Conservation (phyloP, 1,140 invertebrate genomes). For the Ostrea denselamellosa region DNA sequence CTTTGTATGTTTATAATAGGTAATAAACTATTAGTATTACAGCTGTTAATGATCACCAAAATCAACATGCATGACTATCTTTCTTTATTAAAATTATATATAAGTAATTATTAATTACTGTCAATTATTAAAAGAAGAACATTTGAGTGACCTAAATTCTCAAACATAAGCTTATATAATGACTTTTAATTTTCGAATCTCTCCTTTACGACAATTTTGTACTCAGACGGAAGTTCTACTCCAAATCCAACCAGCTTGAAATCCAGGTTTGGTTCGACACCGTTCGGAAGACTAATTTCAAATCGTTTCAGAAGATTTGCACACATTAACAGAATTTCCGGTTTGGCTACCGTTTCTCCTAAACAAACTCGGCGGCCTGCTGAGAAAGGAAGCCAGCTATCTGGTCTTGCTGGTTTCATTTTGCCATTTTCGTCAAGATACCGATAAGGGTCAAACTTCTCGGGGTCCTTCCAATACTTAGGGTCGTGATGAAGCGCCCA, state of each 20-base stretch:
- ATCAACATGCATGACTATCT: too few species aligned
- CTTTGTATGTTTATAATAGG: too few species aligned
- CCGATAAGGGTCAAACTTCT: constrained; percentile 86
- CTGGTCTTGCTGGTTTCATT: constrained; percentile 43
- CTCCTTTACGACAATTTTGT: background rate
- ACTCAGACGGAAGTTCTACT: constrained; percentile 9
- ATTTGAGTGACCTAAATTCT: too few species aligned
- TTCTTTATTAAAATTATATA: too few species aligned
- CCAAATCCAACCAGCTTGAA: constrained; percentile 7
- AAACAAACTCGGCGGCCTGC: constrained; percentile 48
- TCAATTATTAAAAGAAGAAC: too few species aligned
- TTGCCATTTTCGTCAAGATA: constrained; percentile 71
- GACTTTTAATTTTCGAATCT: background rate
- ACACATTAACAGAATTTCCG: constrained; percentile 52
- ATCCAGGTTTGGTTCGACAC: constrained; percentile 24
- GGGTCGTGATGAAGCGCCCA: constrained; percentile 82
- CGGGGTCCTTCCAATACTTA: constrained; percentile 67
- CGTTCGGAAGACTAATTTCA: constrained; percentile 37
- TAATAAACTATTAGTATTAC: too few species aligned
- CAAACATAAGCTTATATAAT: too few species aligned
- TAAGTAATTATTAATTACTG: too few species aligned
- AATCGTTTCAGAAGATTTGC: constrained; percentile 49
- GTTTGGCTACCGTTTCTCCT: constrained; percentile 52
- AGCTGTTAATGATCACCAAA: too few species aligned
- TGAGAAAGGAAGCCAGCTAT: constrained; percentile 48